Conservation (phyloP, 2,888 invertebrate genomes). For the Harmothoe impar region DNA sequence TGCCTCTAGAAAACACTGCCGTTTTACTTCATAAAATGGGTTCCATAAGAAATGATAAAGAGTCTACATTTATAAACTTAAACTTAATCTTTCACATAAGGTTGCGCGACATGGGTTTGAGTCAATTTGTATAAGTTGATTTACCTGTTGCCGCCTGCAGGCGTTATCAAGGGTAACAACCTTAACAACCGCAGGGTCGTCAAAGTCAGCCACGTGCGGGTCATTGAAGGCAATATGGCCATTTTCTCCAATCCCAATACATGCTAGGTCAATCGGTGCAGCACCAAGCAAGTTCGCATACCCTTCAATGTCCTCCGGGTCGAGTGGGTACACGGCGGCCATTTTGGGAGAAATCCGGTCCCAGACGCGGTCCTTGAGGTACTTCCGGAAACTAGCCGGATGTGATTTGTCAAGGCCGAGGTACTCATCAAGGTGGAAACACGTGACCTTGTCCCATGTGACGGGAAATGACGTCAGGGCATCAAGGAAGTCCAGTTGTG, state of each 20-base stretch:
- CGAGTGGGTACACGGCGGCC: neutral
- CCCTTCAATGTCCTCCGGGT: neutral
- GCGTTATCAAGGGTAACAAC: neutral
- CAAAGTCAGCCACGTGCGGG: slow-evolving; percentile 13
- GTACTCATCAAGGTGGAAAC: slow-evolving; percentile 47
- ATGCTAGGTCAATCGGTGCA: neutral
- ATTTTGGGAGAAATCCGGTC: neutral
- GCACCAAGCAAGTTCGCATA: neutral
- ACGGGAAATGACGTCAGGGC: neutral
- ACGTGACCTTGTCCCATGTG: slow-evolving; percentile 21
- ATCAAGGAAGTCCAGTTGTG: neutral
- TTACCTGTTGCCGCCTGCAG: neutral
- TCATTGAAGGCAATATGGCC: slow-evolving; percentile 53
- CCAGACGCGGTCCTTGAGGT: neutral
- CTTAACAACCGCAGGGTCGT: neutral
- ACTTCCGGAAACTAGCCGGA: slow-evolving; percentile 35
- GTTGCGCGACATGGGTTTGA: no score
- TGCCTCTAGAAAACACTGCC: no score
- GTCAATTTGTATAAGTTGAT: no score
- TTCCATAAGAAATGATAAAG: no score
- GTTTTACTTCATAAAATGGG: no score
- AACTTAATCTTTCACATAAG: no score
- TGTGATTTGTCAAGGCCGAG: neutral
- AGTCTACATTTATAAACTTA: no score
- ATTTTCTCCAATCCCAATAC: slow-evolving; percentile 39